Conservation (phyloP, 2,888 invertebrate species). For the Ganaspis brasiliensis region DNA sequence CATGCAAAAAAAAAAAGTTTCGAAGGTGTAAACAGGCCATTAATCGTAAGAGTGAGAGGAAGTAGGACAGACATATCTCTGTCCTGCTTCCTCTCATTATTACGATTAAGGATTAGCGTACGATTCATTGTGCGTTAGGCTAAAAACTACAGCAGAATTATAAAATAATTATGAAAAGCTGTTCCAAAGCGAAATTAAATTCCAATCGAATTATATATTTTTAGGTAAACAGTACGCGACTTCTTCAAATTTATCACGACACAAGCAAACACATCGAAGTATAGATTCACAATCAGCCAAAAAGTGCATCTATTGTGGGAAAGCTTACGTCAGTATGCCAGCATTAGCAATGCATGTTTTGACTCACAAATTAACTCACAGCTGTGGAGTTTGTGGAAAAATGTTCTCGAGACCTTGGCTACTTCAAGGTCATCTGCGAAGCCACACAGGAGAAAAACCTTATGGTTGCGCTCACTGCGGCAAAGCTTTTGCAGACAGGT, state of each 20-base stretch:
- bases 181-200: constrained; percentile 83
- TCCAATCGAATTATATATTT: too few species aligned
- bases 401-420: constrained; percentile 99
- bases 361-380: constrained; percentile 96
- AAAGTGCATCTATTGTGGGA: constrained; percentile 96
- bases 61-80: too few species aligned
- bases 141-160: too few species aligned
- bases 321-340: constrained; percentile 99
- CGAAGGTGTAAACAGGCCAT: too few species aligned
- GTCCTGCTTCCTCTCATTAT: too few species aligned
- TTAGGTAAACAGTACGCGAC: constrained; percentile 96
- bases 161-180: too few species aligned
- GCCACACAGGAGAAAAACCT: constrained; percentile 97
- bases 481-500: constrained; percentile 96
- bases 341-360: constrained; percentile 96
- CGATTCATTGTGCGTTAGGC: too few species aligned
- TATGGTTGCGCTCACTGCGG: constrained; percentile 96
- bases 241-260: constrained; percentile 93
- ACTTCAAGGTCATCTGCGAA: constrained; percentile 91
- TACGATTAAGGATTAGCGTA: too few species aligned
- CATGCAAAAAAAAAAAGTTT: too few species aligned
- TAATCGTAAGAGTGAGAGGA: too few species aligned
- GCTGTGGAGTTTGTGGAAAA: constrained; percentile 96
- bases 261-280: constrained; percentile 96
- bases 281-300: constrained; percentile 96